Evolutionary conservation across 1,140 invertebrate genomes (phyloP).

Genomic region (Neotoxoptera formosana): DNA sequence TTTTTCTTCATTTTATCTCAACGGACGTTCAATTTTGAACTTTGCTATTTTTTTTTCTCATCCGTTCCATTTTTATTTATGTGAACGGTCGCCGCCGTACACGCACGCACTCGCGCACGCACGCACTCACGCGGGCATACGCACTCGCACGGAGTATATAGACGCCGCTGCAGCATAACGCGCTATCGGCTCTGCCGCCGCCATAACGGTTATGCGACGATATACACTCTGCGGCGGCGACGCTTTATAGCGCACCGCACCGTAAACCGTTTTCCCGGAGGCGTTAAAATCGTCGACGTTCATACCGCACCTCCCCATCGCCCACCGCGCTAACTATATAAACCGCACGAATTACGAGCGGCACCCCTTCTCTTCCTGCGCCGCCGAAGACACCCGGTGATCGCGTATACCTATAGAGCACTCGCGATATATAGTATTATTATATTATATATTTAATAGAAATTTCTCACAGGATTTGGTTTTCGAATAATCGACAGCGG

Average conservation of each 20-base stretch:
- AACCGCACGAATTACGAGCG: background rate
- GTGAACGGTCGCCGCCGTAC: slow-evolving; percentile 26
- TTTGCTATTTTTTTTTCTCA: slow-evolving; percentile 45
- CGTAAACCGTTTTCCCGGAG: slow-evolving; percentile 45
- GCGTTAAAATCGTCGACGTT: slow-evolving; percentile 30
- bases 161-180: background rate
- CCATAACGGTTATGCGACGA: background rate
- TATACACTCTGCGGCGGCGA: background rate
- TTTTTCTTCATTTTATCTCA: slow-evolving; percentile 58
- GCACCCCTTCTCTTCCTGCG: background rate
- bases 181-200: background rate
- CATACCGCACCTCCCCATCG: background rate
- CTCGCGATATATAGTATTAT: background rate
- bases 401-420: too few species aligned
- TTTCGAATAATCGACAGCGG: background rate
- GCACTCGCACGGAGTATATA: background rate
- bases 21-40: slow-evolving; percentile 58
- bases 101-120: background rate
- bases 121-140: background rate
- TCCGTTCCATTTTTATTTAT: slow-evolving; percentile 51
- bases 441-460: background rate
- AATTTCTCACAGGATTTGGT: background rate
- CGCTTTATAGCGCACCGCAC: slow-evolving; percentile 16
- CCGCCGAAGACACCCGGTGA: background rate
- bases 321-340: background rate